These are phyloP conservation scores for Chelonus insularis DNA, from an alignment of 1,140 invertebrate species.

Conservation along the genomic window DNA sequence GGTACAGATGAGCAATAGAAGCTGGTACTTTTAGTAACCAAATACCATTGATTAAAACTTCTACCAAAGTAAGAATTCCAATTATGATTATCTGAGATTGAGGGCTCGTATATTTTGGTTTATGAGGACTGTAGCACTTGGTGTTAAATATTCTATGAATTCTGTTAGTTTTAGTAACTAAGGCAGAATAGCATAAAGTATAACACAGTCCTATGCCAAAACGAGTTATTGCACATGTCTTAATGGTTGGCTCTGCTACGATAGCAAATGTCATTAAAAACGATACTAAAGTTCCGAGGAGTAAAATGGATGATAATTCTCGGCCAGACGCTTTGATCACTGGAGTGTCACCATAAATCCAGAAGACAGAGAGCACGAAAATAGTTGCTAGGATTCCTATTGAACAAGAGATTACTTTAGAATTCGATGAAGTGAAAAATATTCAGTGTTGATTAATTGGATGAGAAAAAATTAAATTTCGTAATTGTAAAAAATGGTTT, in stretches of 20 bases:
- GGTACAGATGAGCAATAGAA: constrained; percentile 50
- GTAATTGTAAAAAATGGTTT: too few species aligned
- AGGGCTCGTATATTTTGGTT: constrained; percentile 59
- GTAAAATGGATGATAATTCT: constrained; percentile 49
- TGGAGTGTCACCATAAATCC: constrained; percentile 60
- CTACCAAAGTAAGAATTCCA: constrained; percentile 58
- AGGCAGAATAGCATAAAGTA: constrained; percentile 64
- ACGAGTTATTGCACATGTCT: constrained; percentile 60
- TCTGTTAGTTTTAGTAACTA: constrained; percentile 65
- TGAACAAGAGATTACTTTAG: too few species aligned
- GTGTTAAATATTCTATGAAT: constrained; percentile 65
- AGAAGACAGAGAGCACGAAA: constrained; percentile 70
- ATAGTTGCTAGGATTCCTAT: constrained; percentile 59
- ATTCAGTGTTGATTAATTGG: too few species aligned
- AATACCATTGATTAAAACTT: constrained; percentile 59
- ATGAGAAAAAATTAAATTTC: too few species aligned
- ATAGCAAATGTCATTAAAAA: constrained; percentile 65
- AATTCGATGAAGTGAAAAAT: too few species aligned
- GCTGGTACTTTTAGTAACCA: constrained; percentile 62
- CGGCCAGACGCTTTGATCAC: constrained; percentile 66
- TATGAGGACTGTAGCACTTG: constrained; percentile 41
- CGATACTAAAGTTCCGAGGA: constrained; percentile 60
- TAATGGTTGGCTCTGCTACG: constrained; percentile 56
- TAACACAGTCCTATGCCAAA: constrained; percentile 64
- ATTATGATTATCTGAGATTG: constrained; percentile 63